These are phyloP conservation scores for Tethya wilhelma DNA, from an alignment of 37 sponge, comb jelly and placozoan species.

Conservation along the genomic window DNA sequence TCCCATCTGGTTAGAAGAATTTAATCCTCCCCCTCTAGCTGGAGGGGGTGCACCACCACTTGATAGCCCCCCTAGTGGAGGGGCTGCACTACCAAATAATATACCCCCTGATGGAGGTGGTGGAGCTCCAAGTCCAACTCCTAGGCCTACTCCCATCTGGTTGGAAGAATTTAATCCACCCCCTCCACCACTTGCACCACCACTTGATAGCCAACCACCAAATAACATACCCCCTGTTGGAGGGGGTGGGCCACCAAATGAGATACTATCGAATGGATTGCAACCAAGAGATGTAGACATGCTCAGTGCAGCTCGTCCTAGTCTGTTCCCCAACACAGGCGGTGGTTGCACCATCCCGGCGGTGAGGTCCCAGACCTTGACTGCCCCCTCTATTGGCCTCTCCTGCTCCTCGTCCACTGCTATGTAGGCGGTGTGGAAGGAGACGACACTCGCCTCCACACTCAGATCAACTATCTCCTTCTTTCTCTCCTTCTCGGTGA, in stretches of 20 bases:
- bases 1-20: not conserved
- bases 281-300: too few relatives aligned
- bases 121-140: not conserved
- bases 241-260: not conserved
- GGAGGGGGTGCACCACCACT: not conserved
- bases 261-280: too few relatives aligned
- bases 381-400: constrained; percentile 64
- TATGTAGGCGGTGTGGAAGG: constrained; percentile 69
- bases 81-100: not conserved
- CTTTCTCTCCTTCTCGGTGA: constrained; percentile 11
- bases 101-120: not conserved
- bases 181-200: not conserved
- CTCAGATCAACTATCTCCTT: constrained; percentile 60
- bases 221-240: too few relatives aligned
- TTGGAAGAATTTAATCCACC: not conserved
- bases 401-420: constrained; percentile 71
- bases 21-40: not conserved
- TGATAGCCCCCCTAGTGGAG: not conserved
- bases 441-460: constrained; percentile 66
- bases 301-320: too few relatives aligned
- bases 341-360: constrained; percentile 21
- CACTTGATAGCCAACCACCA: not conserved
- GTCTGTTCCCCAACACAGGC: too few relatives aligned
- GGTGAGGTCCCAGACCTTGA: constrained; percentile 56
- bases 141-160: not conserved